These are phyloP conservation scores for Peromyscus californicus DNA, from an alignment of 2,113 vertebrate species.

Conservation along the genomic window DNA sequence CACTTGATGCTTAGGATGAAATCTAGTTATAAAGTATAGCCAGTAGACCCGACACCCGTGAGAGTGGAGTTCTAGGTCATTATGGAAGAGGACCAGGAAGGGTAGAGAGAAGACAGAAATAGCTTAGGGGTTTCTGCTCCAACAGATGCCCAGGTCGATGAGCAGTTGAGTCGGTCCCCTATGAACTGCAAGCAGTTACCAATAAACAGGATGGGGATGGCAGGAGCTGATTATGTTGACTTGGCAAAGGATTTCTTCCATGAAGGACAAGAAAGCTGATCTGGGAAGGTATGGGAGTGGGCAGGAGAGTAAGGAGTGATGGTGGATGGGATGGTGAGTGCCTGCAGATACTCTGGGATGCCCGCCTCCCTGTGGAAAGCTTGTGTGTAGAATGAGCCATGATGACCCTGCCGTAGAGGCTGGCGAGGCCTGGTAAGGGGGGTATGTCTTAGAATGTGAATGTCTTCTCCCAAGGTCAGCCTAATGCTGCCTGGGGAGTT, in stretches of 20 bases:
- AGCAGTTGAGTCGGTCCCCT: no score
- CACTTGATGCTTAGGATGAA: background rate
- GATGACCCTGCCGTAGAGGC: background rate
- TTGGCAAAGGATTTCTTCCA: background rate
- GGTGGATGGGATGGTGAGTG: background rate
- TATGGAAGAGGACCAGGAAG: background rate
- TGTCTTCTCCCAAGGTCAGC: background rate
- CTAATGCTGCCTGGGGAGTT: no score
- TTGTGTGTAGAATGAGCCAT: background rate
- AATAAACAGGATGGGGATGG: background rate
- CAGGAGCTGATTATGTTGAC: no score
- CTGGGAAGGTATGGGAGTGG: background rate
- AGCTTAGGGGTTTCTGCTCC: background rate
- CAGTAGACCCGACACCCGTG: background rate
- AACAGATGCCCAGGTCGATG: background rate
- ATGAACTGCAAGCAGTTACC: background rate
- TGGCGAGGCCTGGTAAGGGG: background rate
- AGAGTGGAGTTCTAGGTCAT: background rate
- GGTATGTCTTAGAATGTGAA: no score
- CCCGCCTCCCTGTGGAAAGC: no score
- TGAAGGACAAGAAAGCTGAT: background rate
- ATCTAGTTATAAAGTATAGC: background rate
- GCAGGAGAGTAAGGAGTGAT: background rate
- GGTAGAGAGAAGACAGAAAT: background rate
- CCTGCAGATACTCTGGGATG: background rate